These are phyloP conservation scores for Ophraella communa DNA, from an alignment of 2,888 invertebrate genomes.

Conservation along the genomic window DNA sequence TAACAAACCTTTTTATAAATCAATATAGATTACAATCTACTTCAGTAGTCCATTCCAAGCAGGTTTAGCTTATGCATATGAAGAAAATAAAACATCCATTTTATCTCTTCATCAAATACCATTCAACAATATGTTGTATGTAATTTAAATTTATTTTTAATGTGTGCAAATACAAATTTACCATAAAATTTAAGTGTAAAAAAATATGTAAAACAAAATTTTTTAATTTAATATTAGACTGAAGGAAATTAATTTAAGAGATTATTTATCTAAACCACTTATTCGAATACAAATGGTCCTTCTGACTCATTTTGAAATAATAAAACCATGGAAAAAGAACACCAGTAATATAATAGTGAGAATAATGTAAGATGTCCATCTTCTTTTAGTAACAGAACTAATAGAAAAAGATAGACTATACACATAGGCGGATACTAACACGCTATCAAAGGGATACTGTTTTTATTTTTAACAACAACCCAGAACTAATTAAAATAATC, in stretches of 20 bases:
- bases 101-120: constrained; percentile 15
- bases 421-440: background rate
- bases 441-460: background rate
- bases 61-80: constrained; percentile 14
- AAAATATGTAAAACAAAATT: background rate
- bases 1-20: constrained; percentile 32
- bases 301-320: constrained; percentile 8
- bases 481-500: too few species aligned
- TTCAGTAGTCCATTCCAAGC: constrained; percentile 21
- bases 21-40: constrained; percentile 31
- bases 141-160: background rate
- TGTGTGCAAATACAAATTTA: background rate
- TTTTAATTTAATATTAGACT: background rate
- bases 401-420: constrained; percentile 14
- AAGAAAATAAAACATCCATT: constrained; percentile 13
- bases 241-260: constrained; percentile 2
- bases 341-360: constrained; percentile 3
- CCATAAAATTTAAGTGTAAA: too few species aligned
- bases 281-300: constrained; percentile 7
- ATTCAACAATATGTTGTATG: constrained; percentile 9
- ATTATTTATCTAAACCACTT: constrained; percentile 2
- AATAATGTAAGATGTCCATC: background rate
- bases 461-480: too few species aligned
- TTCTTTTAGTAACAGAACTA: constrained; percentile 14
- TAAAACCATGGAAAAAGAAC: constrained; percentile 5